phyloP scores from a whole-genome alignment of 2,888 invertebrate species.

The Apoderus coryli region DNA sequence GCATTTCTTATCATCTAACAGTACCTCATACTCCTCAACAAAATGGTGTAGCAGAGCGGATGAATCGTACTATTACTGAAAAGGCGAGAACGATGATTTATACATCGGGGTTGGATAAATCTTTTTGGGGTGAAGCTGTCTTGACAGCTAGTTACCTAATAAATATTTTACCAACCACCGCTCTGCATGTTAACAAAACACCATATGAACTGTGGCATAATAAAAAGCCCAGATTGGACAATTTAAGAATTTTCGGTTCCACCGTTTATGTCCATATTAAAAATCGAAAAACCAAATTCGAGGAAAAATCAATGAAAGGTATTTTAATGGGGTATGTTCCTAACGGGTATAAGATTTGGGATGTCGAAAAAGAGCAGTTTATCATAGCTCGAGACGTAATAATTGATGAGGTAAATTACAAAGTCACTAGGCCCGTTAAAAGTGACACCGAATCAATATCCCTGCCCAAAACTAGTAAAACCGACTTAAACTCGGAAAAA shows the following conservation, averaged over 20 bases:
- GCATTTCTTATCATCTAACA: conserved; percentile 26
- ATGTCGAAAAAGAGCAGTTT: conserved; percentile 21
- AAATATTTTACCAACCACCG: conserved; percentile 24
- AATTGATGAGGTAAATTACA: background rate
- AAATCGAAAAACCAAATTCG: conserved; percentile 13
- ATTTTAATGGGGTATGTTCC: conserved; percentile 13
- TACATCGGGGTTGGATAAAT: conserved; percentile 12
- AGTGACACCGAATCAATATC: conserved; percentile 3
- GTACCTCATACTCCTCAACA: conserved; percentile 21
- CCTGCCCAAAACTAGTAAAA: too few relatives aligned
- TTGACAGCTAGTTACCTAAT: conserved; percentile 25
- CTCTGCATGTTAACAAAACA: conserved; percentile 22
- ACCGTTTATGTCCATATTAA: conserved; percentile 8
- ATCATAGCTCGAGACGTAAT: conserved; percentile 23
- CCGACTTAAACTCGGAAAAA: conserved; percentile 4
- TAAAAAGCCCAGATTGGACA: conserved; percentile 23
- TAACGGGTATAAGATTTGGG: conserved; percentile 26
- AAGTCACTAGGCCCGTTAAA: conserved; percentile 1
- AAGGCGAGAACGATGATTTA: conserved; percentile 11
- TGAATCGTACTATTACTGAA: conserved; percentile 21
- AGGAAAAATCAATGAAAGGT: conserved; percentile 12
- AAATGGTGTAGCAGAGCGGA: conserved; percentile 26
- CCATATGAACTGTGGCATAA: conserved; percentile 27
- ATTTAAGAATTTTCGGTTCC: conserved; percentile 24
- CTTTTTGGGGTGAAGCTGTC: conserved; percentile 18